Evolutionary conservation across 2,888 invertebrate species (phyloP), one percentile per base, ranked within the genome.

Genomic region (Craniophora ligustri): DNA sequence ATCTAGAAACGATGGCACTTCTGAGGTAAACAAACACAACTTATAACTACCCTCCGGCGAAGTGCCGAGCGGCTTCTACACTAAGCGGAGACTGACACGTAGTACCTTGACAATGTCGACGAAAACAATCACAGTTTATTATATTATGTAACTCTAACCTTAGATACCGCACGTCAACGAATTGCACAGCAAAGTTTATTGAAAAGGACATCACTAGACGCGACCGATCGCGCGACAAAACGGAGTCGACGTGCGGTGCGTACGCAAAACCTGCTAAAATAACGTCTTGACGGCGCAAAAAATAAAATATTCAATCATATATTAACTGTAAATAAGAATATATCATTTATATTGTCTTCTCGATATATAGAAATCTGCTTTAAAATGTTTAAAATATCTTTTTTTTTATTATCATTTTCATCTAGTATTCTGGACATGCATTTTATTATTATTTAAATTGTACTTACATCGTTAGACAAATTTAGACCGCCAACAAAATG

Each of bases 321-420:
- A 69, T 65, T 80, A 82, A 88, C 87, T 91, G 91, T 92, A 91
- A 92, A 92, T 92, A 92, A 91, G 82, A 84, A 86, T 89, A 88
- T 90, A 86, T 85, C 75, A 88, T 68, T 85, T 76, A 91, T 91
- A 91, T 92, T 92, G 91, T 91, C 91, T 81, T 87, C 79, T 89
- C 81, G 84, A 89, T 91, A 92, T 88, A 90, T 91, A 91, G 84
- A 91, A 88, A 90, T 92, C 87, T 92, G 90, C 83, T 67, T 85
- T 87, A 86, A 85, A 88, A 89, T 88, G 79, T 74, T 85, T 87
- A 87, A 90, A 88, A 91, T 89, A 91, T 89, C 54, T 47, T 65
- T 51, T 35, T 40, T 40, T 72, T 87, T 87, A 85, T 79, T 76
- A n/a, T n/a, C n/a, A n/a, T n/a, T 79, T 76, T 84, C 82, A 59